Evolutionary conservation across 2,113 vertebrate genomes (phyloP).

Genomic region (Podiceps cristatus): DNA sequence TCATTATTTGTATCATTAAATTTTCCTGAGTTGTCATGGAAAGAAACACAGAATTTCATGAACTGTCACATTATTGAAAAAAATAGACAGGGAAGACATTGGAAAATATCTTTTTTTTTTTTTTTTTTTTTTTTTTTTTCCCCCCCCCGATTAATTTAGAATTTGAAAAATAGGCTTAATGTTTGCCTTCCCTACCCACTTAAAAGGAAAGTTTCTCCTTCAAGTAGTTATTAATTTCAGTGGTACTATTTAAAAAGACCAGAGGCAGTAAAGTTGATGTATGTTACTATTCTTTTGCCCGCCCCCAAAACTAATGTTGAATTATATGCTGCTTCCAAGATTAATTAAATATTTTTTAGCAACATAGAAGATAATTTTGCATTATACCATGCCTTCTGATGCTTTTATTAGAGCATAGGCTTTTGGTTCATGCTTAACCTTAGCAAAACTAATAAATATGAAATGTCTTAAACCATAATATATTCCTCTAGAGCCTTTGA

Average conservation of each 20-base stretch:
- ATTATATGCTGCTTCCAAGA: background rate
- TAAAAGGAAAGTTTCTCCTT: background rate
- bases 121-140: background rate
- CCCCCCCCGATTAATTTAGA: background rate
- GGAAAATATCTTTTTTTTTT: background rate
- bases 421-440: background rate
- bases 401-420: background rate
- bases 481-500: conserved; percentile 62
- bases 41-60: background rate
- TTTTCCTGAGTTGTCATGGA: background rate
- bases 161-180: background rate
- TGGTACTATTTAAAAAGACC: background rate
- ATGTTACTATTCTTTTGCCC: background rate
- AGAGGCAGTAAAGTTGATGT: background rate
- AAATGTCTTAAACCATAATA: conserved; percentile 59
- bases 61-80: background rate
- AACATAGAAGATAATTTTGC: background rate
- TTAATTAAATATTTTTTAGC: conserved; percentile 30
- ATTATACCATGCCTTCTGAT: background rate
- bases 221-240: background rate
- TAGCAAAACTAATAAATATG: conserved; percentile 51
- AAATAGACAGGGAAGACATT: background rate
- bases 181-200: background rate
- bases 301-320: background rate
- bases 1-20: background rate